Conservation (phyloP, 92 coral and sea anemone species). For the Actinostola sp. region DNA sequence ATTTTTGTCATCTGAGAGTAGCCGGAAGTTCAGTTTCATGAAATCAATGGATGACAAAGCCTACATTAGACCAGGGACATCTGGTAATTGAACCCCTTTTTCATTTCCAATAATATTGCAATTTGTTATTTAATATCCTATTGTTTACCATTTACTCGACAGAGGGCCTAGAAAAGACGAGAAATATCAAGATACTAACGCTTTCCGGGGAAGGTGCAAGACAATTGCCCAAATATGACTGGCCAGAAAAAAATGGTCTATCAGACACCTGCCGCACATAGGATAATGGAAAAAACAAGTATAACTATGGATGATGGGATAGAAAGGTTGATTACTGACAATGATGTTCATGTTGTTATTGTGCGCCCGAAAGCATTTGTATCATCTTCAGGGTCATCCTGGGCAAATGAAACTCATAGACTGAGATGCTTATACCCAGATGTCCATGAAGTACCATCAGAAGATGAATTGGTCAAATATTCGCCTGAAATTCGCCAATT, state of each 20-base stretch:
- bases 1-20: too few relatives aligned
- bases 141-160: too few relatives aligned
- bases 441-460: background rate
- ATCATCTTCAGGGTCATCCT: constrained; percentile 12
- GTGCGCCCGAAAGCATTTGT: constrained; percentile 25
- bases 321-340: constrained; percentile 1
- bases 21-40: too few relatives aligned
- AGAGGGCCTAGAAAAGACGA: background rate
- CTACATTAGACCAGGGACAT: constrained; percentile 46
- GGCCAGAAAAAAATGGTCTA: constrained; percentile 12
- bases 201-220: constrained; percentile 5
- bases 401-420: constrained; percentile 18
- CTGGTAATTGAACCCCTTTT: too few relatives aligned
- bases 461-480: background rate
- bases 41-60: constrained; percentile 72
- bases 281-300: constrained; percentile 5
- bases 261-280: constrained; percentile 31
- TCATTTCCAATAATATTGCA: too few relatives aligned
- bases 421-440: constrained; percentile 13
- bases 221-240: constrained; percentile 48
- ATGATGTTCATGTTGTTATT: constrained; percentile 24
- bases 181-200: constrained; percentile 3
- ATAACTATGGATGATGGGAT: background rate
- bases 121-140: too few relatives aligned
- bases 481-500: background rate